A percentile compares a stretch with the other conserved stretches of the same genome.
phyloP scores from a whole-genome alignment of 2,113 vertebrate genomes.

The Corythoichthys haematopterus region DNA sequence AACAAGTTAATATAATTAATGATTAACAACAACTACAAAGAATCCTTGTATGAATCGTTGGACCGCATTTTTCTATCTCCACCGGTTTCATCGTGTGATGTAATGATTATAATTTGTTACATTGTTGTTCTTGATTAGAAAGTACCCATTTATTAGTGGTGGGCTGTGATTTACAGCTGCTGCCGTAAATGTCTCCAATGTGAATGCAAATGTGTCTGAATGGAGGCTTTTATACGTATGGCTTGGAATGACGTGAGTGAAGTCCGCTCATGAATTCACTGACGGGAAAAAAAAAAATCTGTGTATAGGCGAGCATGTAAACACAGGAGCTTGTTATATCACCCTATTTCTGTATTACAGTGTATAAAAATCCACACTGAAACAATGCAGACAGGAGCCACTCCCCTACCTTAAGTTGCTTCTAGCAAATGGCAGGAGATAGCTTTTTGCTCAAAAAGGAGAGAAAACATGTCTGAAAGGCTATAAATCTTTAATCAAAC shows the following conservation, averaged over 20 bases:
- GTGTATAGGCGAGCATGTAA: conserved; percentile 3
- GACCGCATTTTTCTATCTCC: neutral
- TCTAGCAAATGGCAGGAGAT: conserved; percentile 47
- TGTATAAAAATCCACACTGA: conserved; percentile 22
- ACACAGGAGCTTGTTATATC: conserved; percentile 3
- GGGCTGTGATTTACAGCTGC: conserved; percentile 19
- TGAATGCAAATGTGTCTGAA: conserved; percentile 53
- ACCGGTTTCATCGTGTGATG: conserved; percentile 15
- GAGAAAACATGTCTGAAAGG: conserved; percentile 65
- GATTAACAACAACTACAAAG: neutral
- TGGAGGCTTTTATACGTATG: conserved; percentile 40
- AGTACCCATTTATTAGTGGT: conserved; percentile 11
- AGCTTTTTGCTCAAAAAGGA: conserved; percentile 50
- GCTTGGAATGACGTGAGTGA: conserved; percentile 30
- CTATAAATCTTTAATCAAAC: conserved; percentile 74
- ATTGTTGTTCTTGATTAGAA: conserved; percentile 27
- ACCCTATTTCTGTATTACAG: neutral
- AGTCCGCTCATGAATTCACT: conserved; percentile 38
- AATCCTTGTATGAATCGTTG: neutral
- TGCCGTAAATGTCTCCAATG: conserved; percentile 34
- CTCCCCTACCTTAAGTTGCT: conserved; percentile 52
- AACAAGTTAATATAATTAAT: conserved; percentile 6
- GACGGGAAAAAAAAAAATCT: conserved; percentile 33
- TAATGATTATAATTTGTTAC: conserved; percentile 20
- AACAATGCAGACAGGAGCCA: conserved; percentile 39